A percentile compares a stretch with the other conserved stretches of the same genome.
Evolutionary conservation across 2,888 invertebrate species (phyloP).

Genomic region (Raillietiella orientalis): DNA sequence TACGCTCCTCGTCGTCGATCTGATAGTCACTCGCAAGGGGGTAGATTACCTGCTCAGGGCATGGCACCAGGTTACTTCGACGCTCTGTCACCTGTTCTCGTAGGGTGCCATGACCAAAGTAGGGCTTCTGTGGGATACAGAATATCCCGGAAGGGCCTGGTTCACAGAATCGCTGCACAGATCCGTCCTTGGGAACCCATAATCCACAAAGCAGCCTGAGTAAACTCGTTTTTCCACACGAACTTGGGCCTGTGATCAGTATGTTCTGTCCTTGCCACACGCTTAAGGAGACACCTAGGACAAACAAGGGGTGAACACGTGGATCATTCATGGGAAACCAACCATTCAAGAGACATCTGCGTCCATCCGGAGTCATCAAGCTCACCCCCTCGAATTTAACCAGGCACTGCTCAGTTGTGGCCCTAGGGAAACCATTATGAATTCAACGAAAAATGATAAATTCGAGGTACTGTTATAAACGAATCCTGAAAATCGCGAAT

Average conservation of each 20-base stretch:
- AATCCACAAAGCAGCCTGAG: slow-evolving; percentile 19
- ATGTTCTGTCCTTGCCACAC: slow-evolving; percentile 15
- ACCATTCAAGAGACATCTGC: too few species aligned
- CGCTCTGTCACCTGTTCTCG: slow-evolving; percentile 18
- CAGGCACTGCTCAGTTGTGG: too few species aligned
- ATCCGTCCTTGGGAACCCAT: slow-evolving; percentile 15
- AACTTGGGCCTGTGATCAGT: slow-evolving; percentile 20
- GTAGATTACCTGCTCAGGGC: too few species aligned
- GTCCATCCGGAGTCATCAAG: too few species aligned
- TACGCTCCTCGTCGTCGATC: too few species aligned
- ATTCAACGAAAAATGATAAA: too few species aligned
- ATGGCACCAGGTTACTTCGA: too few species aligned
- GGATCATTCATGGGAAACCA: slow-evolving; percentile 7
- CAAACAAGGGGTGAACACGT: slow-evolving; percentile 7
- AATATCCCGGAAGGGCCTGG: slow-evolving; percentile 13
- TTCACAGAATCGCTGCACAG: slow-evolving; percentile 8
- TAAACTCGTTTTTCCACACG: slow-evolving; percentile 22
- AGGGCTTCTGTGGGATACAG: slow-evolving; percentile 20
- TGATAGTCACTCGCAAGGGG: too few species aligned
- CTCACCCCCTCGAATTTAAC: too few species aligned
- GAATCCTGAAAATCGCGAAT: too few species aligned
- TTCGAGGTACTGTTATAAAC: too few species aligned
- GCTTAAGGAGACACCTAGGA: slow-evolving; percentile 15
- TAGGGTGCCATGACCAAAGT: slow-evolving; percentile 19
- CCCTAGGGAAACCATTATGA: too few species aligned